These are phyloP conservation scores for Pollenia amentaria DNA, from an alignment of 2,888 invertebrate genomes.

Conservation along the genomic window DNA sequence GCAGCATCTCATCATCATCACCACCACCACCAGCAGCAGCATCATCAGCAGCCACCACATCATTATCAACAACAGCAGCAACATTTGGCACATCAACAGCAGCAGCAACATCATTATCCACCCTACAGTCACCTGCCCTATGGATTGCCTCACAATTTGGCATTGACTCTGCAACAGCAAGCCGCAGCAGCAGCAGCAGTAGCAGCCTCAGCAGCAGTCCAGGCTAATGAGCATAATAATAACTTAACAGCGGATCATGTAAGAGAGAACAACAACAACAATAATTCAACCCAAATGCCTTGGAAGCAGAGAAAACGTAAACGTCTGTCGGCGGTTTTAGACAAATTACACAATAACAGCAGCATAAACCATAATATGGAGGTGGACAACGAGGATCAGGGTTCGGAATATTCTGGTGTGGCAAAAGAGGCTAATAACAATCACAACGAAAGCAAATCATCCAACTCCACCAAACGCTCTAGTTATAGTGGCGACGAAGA, in stretches of 20 bases:
- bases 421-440: constrained; percentile 77
- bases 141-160: constrained; percentile 80
- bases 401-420: constrained; percentile 75
- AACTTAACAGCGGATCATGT: constrained; percentile 48
- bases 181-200: constrained; percentile 80
- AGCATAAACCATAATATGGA: constrained; percentile 78
- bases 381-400: constrained; percentile 73
- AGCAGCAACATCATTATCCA: constrained; percentile 78
- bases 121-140: constrained; percentile 79
- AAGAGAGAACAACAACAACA: constrained; percentile 72
- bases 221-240: constrained; percentile 80
- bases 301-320: constrained; percentile 91
- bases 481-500: constrained; percentile 80
- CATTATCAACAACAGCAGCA: constrained; percentile 77
- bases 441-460: constrained; percentile 67
- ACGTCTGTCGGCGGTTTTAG: constrained; percentile 91
- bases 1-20: constrained; percentile 83
- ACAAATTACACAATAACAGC: constrained; percentile 87
- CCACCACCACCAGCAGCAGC: constrained; percentile 80
- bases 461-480: constrained; percentile 73
- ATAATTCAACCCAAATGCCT: constrained; percentile 86
- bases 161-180: constrained; percentile 81
- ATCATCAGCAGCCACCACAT: constrained; percentile 76
- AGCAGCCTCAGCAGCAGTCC: constrained; percentile 80
- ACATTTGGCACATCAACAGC: constrained; percentile 76